Conservation (phyloP, 92 coral and sea anemone species). For the Phenganax subtilis region DNA sequence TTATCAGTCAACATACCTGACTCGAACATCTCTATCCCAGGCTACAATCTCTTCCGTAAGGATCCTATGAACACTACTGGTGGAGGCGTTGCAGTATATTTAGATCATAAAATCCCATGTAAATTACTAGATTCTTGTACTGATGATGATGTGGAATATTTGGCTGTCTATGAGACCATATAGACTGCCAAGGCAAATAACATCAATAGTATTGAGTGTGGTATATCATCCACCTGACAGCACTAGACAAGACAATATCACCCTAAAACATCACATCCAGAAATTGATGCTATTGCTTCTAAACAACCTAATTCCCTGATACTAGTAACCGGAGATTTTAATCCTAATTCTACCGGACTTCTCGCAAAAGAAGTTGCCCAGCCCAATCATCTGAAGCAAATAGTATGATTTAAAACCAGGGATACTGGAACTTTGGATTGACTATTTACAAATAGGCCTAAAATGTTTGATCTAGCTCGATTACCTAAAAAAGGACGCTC, state of each 20-base stretch:
- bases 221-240: not conserved
- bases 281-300: slow-evolving; percentile 26
- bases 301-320: slow-evolving; percentile 47
- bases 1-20: not conserved
- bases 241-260: not conserved
- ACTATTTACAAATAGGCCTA: slow-evolving; percentile 42
- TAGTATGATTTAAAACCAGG: too few species aligned
- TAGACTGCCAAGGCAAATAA: not conserved
- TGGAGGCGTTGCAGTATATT: not conserved
- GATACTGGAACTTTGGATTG: slow-evolving; percentile 26
- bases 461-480: not conserved
- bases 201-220: not conserved
- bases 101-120: not conserved
- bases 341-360: slow-evolving; percentile 37
- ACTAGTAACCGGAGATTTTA: slow-evolving; percentile 41
- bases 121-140: not conserved
- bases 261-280: slow-evolving; percentile 28
- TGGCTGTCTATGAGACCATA: not conserved
- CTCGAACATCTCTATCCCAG: not conserved
- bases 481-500: too few species aligned
- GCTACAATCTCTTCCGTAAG: not conserved
- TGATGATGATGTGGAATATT: not conserved
- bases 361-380: slow-evolving; percentile 19
- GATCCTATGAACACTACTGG: not conserved
- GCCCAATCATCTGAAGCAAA: too few species aligned